Evolutionary conservation across 2,888 invertebrate genomes (phyloP).

Genomic region (Oxytorus armatus): DNA sequence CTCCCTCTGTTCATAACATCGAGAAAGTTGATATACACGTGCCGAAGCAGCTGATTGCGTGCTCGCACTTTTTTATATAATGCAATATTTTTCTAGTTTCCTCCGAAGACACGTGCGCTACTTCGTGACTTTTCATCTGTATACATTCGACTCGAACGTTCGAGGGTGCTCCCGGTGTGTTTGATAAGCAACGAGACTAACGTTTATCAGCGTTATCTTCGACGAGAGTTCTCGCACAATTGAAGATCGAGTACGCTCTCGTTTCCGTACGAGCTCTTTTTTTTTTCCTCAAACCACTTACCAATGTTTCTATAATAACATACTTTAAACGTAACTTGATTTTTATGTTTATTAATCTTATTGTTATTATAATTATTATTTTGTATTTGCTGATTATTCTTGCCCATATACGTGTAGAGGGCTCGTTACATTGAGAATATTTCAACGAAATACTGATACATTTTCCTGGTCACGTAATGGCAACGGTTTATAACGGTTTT

Average conservation of each 20-base stretch:
- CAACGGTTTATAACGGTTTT: slow-evolving; percentile 72
- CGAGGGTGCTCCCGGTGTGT: neutral
- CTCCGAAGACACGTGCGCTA: neutral
- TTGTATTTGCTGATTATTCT: slow-evolving; percentile 5
- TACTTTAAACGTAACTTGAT: neutral
- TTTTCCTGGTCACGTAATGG: slow-evolving; percentile 74
- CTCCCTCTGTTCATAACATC: no score
- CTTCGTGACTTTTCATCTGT: slow-evolving; percentile 20
- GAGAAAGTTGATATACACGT: no score
- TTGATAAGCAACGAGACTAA: neutral
- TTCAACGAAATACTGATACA: slow-evolving; percentile 64
- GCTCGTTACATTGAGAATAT: slow-evolving; percentile 21
- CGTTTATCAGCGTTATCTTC: slow-evolving; percentile 45
- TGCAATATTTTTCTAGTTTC: no score
- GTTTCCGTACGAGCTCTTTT: no score
- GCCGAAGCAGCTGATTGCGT: no score
- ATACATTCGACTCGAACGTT: neutral
- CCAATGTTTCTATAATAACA: neutral
- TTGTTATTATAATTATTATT: slow-evolving; percentile 1
- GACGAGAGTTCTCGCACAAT: slow-evolving; percentile 8
- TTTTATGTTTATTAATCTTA: neutral
- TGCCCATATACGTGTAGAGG: slow-evolving; percentile 7
- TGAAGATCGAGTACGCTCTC: slow-evolving; percentile 5
- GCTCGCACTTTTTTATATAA: no score
- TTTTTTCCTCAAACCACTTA: neutral